Evolutionary conservation across 1,140 invertebrate species (phyloP).

Genomic region (Metopolophium dirhodum): DNA sequence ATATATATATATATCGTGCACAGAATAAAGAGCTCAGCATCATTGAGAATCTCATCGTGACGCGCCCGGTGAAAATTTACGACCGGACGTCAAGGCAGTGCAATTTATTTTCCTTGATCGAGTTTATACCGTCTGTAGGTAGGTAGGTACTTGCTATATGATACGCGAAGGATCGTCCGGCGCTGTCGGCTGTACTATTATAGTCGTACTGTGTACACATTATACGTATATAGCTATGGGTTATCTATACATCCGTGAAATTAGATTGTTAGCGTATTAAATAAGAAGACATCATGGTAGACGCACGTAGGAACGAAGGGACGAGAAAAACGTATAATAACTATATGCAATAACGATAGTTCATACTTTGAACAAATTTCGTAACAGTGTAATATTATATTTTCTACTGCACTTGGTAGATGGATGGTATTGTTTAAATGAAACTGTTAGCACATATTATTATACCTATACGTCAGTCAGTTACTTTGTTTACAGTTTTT

Average conservation of each 20-base stretch:
- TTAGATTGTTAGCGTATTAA: background rate
- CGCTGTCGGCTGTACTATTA: background rate
- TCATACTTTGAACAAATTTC: background rate
- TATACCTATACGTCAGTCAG: too few species aligned
- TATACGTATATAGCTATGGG: too few species aligned
- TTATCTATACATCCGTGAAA: slow-evolving; percentile 1
- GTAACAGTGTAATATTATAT: background rate
- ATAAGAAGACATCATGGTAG: background rate
- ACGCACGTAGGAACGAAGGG: background rate
- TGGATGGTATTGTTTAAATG: background rate
- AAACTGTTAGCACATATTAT: background rate
- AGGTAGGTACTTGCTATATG: background rate
- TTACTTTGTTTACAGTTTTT: background rate
- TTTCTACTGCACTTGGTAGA: too few species aligned
- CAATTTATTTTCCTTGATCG: slow-evolving; percentile 33
- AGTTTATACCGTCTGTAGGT: background rate
- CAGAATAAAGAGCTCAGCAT: slow-evolving; percentile 2
- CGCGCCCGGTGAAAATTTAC: background rate
- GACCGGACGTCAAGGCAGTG: background rate
- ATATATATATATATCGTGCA: background rate
- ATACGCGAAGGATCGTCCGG: background rate
- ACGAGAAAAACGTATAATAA: background rate
- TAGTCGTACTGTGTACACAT: too few species aligned
- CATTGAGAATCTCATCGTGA: background rate
- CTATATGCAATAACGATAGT: background rate